Percentiles rank a stretch among this genome's conserved stretches.
Conservation (phyloP, 2,888 invertebrate species). For the Drosophila diplacantha region DNA sequence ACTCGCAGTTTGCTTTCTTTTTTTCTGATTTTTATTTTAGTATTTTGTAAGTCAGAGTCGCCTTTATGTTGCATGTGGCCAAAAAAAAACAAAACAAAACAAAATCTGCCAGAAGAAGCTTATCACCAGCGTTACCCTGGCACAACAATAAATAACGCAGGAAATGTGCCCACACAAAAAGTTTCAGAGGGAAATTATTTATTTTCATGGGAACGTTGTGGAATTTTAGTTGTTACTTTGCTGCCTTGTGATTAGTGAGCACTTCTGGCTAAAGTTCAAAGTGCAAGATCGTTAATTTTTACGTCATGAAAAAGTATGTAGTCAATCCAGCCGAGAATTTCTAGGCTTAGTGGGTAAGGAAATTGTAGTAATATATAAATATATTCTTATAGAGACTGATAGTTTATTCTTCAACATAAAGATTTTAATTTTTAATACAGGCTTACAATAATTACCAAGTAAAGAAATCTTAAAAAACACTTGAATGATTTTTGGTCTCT, state of each 20-base stretch:
- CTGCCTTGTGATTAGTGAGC: slow-evolving; percentile 20
- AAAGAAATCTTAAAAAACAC: not conserved
- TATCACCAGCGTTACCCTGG: slow-evolving; percentile 11
- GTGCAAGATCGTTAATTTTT: slow-evolving; percentile 24
- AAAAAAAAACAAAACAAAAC: slow-evolving; percentile 7
- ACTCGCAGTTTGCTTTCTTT: slow-evolving; percentile 43
- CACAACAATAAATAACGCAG: slow-evolving; percentile 35
- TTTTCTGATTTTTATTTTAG: slow-evolving; percentile 22
- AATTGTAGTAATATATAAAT: not conserved
- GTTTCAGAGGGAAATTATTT: slow-evolving; percentile 24
- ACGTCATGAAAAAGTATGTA: not conserved
- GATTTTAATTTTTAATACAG: not conserved
- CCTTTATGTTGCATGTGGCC: slow-evolving; percentile 25
- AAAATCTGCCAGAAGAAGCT: slow-evolving; percentile 31
- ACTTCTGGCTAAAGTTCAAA: slow-evolving; percentile 33
- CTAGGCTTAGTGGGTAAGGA: no score
- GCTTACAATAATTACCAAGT: not conserved
- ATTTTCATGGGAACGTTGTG: slow-evolving; percentile 32
- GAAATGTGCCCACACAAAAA: slow-evolving; percentile 33
- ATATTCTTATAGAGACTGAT: not conserved
- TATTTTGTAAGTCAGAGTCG: slow-evolving; percentile 26
- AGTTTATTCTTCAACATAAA: not conserved
- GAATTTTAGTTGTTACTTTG: slow-evolving; percentile 26
- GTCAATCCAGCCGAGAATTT: not conserved
- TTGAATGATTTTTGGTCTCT: not conserved